These are phyloP conservation scores for Pristionchus maxplancki DNA, from an alignment of 2,888 invertebrate species.

Conservation along the genomic window DNA sequence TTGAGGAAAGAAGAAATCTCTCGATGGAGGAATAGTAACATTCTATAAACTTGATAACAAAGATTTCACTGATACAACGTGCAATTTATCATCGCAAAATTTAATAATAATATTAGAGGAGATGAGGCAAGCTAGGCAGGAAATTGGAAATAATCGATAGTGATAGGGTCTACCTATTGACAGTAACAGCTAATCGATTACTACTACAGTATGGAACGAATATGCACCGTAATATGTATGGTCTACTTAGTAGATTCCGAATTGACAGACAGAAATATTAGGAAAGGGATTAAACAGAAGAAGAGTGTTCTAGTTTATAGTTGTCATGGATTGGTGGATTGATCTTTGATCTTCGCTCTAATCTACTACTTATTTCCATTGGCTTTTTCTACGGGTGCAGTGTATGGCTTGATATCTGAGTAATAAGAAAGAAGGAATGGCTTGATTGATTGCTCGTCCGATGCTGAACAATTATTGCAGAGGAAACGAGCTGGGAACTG, in stretches of 20 bases:
- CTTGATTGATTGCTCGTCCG: conserved; percentile 57
- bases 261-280: background rate
- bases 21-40: background rate
- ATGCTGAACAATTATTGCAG: conserved; percentile 57
- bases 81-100: background rate
- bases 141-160: background rate
- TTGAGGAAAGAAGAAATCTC: conserved; percentile 7
- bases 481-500: conserved; percentile 76
- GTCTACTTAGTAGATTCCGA: conserved; percentile 44
- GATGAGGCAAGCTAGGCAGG: conserved; percentile 18
- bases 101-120: conserved; percentile 29
- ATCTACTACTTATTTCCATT: conserved; percentile 49
- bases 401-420: conserved; percentile 68
- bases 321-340: conserved; percentile 2
- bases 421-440: conserved; percentile 70
- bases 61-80: background rate
- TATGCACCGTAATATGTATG: conserved; percentile 36
- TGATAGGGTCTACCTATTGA: background rate
- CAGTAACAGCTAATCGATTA: conserved; percentile 32
- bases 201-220: conserved; percentile 15
- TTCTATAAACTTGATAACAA: conserved; percentile 7
- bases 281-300: background rate
- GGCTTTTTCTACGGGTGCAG: conserved; percentile 45
- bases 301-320: background rate
- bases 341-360: conserved; percentile 35